Conservation (phyloP, 2,888 invertebrate genomes). For the Clitarchus hookeri region DNA sequence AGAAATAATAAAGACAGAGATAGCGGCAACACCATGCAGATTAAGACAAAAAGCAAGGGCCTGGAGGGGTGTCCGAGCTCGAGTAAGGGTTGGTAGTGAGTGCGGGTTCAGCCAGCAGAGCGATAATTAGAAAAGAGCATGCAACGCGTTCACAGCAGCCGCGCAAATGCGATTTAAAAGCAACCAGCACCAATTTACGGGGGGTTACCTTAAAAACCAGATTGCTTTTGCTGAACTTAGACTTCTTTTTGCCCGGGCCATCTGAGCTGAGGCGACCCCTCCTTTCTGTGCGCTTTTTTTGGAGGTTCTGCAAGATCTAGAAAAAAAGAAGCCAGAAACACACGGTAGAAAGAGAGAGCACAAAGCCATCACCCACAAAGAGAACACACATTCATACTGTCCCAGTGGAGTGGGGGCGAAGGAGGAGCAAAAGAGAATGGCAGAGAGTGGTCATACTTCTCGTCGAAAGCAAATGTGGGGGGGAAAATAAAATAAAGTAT, state of each 20-base stretch:
- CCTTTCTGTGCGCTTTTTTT: constrained; percentile 98
- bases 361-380: constrained; percentile 39
- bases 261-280: constrained; percentile 96
- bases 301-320: constrained; percentile 99
- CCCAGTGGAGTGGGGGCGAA: constrained; percentile 20
- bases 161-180: constrained; percentile 29
- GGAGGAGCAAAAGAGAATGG: constrained; percentile 25
- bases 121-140: constrained; percentile 36
- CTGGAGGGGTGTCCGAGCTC: constrained; percentile 26
- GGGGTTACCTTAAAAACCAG: constrained; percentile 97
- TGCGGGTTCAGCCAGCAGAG: constrained; percentile 36
- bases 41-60: constrained; percentile 33
- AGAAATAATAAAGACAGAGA: constrained; percentile 23
- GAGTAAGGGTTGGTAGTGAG: constrained; percentile 43
- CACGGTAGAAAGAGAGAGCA: constrained; percentile 67
- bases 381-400: constrained; percentile 34
- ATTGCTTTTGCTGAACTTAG: constrained; percentile 93
- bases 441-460: constrained; percentile 22
- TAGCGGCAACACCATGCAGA: constrained; percentile 42
- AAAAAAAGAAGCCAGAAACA: constrained; percentile 77
- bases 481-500: constrained; percentile 28
- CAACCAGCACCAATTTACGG: constrained; percentile 38
- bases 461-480: constrained; percentile 28
- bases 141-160: constrained; percentile 32
- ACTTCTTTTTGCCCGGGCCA: constrained; percentile 84